phyloP scores from a whole-genome alignment of 2,113 vertebrate species.

The Fukomys damarensis region DNA sequence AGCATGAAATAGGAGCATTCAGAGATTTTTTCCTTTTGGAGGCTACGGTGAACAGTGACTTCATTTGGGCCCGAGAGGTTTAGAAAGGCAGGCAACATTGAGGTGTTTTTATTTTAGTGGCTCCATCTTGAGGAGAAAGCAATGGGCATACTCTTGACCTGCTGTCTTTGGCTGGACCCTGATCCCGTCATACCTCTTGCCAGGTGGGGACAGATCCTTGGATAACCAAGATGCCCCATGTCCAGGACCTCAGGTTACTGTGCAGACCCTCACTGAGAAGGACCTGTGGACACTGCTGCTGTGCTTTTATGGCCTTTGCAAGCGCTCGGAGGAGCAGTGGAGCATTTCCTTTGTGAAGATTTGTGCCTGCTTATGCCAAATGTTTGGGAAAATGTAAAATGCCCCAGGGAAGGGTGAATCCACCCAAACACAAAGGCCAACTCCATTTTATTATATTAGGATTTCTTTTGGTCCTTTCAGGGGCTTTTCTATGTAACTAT shows the following conservation, averaged over 20 bases:
- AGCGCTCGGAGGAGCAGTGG: neutral
- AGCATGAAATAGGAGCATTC: fast-evolving
- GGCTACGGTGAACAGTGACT: neutral
- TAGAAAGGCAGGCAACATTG: neutral
- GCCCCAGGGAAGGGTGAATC: neutral
- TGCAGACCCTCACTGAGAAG: no score
- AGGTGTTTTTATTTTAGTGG: neutral
- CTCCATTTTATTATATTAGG: neutral
- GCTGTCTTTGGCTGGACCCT: neutral
- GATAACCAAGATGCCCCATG: neutral
- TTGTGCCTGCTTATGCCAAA: neutral
- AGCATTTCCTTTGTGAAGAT: neutral
- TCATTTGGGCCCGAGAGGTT: neutral
- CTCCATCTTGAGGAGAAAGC: neutral
- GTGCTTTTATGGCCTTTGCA: neutral
- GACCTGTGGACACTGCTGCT: neutral
- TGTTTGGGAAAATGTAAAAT: neutral
- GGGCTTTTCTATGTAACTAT: neutral
- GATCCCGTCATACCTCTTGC: no score
- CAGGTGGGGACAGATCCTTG: neutral
- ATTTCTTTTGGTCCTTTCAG: neutral
- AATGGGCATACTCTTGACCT: neutral
- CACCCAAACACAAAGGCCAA: neutral
- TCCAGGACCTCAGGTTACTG: no score
- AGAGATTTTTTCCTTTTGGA: neutral